Base-by-base conservation (phyloP, 2,888 invertebrate species). In the Frankliniella fusca region DNA sequence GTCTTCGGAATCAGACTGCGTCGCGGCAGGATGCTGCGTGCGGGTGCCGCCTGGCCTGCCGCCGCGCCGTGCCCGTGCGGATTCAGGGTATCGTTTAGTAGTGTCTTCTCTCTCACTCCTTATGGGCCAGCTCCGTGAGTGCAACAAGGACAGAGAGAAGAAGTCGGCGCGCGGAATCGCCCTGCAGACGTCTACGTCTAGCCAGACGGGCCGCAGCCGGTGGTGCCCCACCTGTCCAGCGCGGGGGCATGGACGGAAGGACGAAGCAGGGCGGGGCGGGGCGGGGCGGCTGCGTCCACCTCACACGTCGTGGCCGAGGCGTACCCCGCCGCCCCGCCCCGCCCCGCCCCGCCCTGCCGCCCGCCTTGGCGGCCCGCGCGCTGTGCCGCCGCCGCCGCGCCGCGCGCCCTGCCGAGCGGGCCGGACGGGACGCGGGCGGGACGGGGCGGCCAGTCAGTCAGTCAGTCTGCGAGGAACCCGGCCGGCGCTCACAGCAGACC, bases 381-480 rank as follows among this genome's bases (percentile, higher is more conserved):
- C 20, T 54, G 54, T 9, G 5, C 5, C 15, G 15, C 54, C 54
- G 54, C 54, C 70, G 70, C 23, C 70, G 3, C 18, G 15, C n/a
- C 61, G 18, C 61, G 61, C 38, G 3, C 70, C 70, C 27, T 12
- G 23, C 27, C 27, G 7, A 3, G 70, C 70, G 10, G 70, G 27
- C 70, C 70, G 12, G 70, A n/a, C 70, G 27, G 27, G 23, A 27
- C 23, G 54, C 65, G 18, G 65, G 65, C 65, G 65, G 9, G n/a
- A 12, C 50, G 15, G 7, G 65, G 65, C 65, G 65, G 65, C 65
- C 9, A 50, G 50, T 8, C 54, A 15, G 54, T n/a, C 70, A 23
- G 70, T 8, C 70, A 76, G 70, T 76, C 27, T 76, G 70, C 70
- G 70, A 27, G 70, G 70, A 76, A 76, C 70, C 70, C 70, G 70